Percentiles rank a stretch among this genome's conserved stretches.
Conservation (phyloP, 2,797 vertebrate genomes). For the Bucorvus abyssinicus region DNA sequence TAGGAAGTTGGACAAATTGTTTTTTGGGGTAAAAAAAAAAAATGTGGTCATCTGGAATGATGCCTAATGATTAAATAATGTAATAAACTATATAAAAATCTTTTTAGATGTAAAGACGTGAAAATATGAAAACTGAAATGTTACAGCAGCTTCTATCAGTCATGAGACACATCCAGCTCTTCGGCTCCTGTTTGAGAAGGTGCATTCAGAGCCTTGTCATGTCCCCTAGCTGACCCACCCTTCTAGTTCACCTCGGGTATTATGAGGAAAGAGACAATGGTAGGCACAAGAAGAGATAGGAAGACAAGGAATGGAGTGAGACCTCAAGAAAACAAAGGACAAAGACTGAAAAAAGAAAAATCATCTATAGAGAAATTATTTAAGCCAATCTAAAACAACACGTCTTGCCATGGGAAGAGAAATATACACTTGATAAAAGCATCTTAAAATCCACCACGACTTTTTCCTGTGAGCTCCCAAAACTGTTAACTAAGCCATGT, state of each 20-base stretch:
- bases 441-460: not conserved
- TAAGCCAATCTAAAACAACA: not conserved
- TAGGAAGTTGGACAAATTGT: not conserved
- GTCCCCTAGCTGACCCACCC: not conserved
- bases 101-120: not conserved
- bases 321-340: not conserved
- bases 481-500: not conserved
- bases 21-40: accelerated
- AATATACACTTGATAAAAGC: not conserved
- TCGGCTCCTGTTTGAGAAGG: not conserved
- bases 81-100: not conserved
- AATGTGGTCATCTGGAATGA: not conserved
- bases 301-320: not conserved
- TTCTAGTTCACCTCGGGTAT: not conserved
- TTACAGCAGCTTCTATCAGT: not conserved
- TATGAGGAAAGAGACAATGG: not conserved
- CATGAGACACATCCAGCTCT: not conserved
- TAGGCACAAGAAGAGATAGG: not conserved
- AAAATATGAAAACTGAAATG: not conserved
- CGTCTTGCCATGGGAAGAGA: not conserved
- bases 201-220: not conserved
- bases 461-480: not conserved
- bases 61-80: not conserved
- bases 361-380: not conserved
- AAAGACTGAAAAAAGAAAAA: not conserved